Base-by-base conservation (phyloP, 2,888 invertebrate species). In the Lasioglossum pauxillum region DNA sequence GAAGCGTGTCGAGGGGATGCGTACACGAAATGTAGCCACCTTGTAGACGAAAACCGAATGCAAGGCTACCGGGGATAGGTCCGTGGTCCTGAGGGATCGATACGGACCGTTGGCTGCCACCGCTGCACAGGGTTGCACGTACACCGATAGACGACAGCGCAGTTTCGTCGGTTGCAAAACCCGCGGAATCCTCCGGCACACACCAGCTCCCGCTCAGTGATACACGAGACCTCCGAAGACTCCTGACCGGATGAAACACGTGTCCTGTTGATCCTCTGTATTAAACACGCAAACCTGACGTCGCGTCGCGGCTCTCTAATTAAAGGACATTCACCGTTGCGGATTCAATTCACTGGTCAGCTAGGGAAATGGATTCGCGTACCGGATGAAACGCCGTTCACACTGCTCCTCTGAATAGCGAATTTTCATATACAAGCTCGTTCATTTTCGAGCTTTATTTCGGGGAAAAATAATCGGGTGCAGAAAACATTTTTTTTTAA, bases 11-110 rank as follows among this genome's bases (percentile, higher is more conserved):
- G 53, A 38, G 35, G 46, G 23, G 49, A 23, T 53, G n/a, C 75
- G 64, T 71, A 49, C 67, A 74, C 78, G 60, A 78, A 85, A 82
- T 80, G 72, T 82, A 78, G 73, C 80, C 83, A 85, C 83, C 84
- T 83, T 86, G 76, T 71, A 83, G 80, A 80, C 85, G 83, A 87
- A 90, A 88, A 89, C 88, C 82, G 88, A 91, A 88, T 88, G 86
- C 84, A 81, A 88, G 86, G 86, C 87, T 87, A 83, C 77, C 75
- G 84, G 81, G 73, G 80, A 75, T 80, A 78, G 75, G 64, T 46
- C 76, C 49, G 64, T 81, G 89, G 85, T 92, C 93, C 91, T 90
- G 91, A 82, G 91, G 92, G 92, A 92, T 92, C 93, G 93, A 93
- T 93, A 92, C 92, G 87, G 88, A 91, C 84, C 90, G 86, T 82